These are phyloP conservation scores for Drosophila aff. DNA, from an alignment of 1,140 invertebrate species.

Conservation along the genomic window DNA sequence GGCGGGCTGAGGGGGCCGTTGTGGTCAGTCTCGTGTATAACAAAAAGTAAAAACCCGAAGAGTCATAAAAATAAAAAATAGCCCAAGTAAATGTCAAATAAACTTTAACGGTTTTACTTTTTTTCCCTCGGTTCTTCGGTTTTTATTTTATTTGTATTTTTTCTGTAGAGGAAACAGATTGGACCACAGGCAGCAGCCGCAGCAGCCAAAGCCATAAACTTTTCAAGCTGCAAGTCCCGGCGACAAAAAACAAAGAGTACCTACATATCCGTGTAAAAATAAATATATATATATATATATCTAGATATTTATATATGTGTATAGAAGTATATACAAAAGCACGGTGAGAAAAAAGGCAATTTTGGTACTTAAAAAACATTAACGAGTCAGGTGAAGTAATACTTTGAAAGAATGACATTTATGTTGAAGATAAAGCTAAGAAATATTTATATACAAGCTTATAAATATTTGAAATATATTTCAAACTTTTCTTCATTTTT, in stretches of 20 bases:
- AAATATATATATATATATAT: slow-evolving; percentile 4
- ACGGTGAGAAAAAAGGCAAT: neutral
- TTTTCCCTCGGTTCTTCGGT: slow-evolving; percentile 25
- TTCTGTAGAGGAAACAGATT: slow-evolving; percentile 24
- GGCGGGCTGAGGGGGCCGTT: slow-evolving; percentile 1
- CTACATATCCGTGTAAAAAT: slow-evolving; percentile 14
- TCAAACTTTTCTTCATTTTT: neutral
- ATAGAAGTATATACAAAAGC: neutral
- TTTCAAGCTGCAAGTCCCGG: slow-evolving; percentile 32
- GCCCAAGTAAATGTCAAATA: slow-evolving; percentile 84
- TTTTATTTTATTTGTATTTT: slow-evolving; percentile 45
- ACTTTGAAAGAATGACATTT: neutral
- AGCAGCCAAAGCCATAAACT: slow-evolving; percentile 63
- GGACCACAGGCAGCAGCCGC: slow-evolving; percentile 43
- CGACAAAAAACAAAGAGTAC: slow-evolving; percentile 17
- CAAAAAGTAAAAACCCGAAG: slow-evolving; percentile 60
- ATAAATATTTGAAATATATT: slow-evolving; percentile 32
- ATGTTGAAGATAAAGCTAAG: neutral
- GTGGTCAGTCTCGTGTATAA: slow-evolving; percentile 45
- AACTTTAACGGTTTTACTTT: slow-evolving; percentile 81
- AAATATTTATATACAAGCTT: slow-evolving; percentile 31
- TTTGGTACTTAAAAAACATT: neutral
- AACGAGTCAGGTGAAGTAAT: neutral
- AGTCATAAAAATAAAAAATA: slow-evolving; percentile 84
- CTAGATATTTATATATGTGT: neutral